phyloP scores from a whole-genome alignment of 2,113 vertebrate species.

The Colaptes auratus region DNA sequence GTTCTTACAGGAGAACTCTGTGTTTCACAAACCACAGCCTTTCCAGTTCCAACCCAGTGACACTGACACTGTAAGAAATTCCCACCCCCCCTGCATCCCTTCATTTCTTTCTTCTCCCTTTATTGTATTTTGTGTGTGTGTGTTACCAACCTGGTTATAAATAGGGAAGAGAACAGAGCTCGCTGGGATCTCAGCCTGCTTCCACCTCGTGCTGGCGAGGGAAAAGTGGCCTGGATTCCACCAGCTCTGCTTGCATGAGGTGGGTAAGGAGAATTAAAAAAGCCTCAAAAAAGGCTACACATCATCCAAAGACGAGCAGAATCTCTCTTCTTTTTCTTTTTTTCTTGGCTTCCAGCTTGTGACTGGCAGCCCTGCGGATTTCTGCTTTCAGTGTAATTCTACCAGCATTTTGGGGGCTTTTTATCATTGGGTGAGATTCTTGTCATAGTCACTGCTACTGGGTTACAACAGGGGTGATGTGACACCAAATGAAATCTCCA shows the following conservation, averaged over 20 bases:
- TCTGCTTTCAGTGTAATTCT: background rate
- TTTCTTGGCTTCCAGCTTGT: background rate
- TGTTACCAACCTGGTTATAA: background rate
- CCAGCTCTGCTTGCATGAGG: background rate
- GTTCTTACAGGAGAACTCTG: constrained; percentile 93
- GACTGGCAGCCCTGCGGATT: background rate
- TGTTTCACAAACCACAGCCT: constrained; percentile 92
- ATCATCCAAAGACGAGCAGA: background rate
- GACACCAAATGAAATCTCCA: background rate
- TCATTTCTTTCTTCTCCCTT: background rate
- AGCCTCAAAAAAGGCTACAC: background rate
- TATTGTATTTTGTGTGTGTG: background rate
- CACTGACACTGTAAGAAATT: constrained; percentile 88
- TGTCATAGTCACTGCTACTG: background rate
- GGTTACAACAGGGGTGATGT: background rate
- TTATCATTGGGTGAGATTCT: background rate
- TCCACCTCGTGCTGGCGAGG: background rate
- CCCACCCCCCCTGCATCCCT: background rate
- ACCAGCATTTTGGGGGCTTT: background rate
- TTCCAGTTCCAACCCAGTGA: constrained; percentile 98
- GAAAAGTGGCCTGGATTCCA: background rate
- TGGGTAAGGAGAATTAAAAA: background rate
- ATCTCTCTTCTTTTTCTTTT: background rate
- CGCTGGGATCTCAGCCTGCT: background rate
- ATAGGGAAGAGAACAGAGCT: background rate